Base-by-base conservation (phyloP, 2,888 invertebrate species). In the Incurvaria masculella region DNA sequence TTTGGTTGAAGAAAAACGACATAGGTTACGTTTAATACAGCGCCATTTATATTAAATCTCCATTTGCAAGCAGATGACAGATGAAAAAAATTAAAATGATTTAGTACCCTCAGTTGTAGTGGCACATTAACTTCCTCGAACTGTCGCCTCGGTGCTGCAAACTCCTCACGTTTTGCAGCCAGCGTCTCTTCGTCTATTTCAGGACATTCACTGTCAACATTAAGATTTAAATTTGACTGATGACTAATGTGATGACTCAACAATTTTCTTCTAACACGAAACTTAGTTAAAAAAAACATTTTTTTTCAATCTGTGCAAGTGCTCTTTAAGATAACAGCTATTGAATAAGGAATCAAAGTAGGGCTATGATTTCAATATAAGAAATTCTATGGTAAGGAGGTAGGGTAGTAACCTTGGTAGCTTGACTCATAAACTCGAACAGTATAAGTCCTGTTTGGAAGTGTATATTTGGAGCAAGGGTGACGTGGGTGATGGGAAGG, bases 101-200 rank as follows among this genome's bases (percentile, higher is more conserved):
- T 40, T 49, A 49, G 49, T 59, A 85, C 85, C 71, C 82, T 81
- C 55, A 81, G 76, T 62, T 89, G 86, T 27, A 84, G 79, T 55
- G 74, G 64, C 55, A 76, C 79, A 63, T 88, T 87, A 0, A 83
- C 86, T 56, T 82, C 76, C 40, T 71, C 69, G 59, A 86, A 88
- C 56, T 84, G 80, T 53, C 80, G 69, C 52, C 81, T 78, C 14
- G 86, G 84, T 51, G 81, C 81, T 55, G 81, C 78, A 66, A 80
- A 78, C 54, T 81, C 79, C 56, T 82, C 81, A 54, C 81, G 72
- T 60, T 82, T 82, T 10, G 69, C 71, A 45, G 76, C 72, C 62
- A 80, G 72, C 23, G 78, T 76, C 49, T 79, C 74, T 55, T 81
- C 73, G 61, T 80, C 79, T 56, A 78, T 75, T 63, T 81, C 83